These are phyloP conservation scores for Chloroclystis v-ata DNA, from an alignment of 2,888 invertebrate species.

Conservation along the genomic window DNA sequence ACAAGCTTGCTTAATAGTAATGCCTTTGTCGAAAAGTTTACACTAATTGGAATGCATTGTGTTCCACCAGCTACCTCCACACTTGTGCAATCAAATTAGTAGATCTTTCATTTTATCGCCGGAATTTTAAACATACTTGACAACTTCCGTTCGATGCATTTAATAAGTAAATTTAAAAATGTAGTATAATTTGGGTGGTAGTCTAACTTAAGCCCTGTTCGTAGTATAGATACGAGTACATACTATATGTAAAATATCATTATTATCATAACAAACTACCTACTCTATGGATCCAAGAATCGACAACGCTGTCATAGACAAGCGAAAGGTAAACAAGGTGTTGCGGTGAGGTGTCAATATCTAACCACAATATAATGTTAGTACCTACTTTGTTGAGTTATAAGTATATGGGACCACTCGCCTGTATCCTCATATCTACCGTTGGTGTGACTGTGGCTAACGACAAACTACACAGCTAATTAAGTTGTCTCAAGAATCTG, in stretches of 20 bases:
- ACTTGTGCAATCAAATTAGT: slow-evolving; percentile 50
- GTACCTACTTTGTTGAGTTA: too few species aligned
- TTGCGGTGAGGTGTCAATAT: slow-evolving; percentile 15
- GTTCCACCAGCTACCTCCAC: slow-evolving; percentile 25
- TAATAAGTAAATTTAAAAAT: too few species aligned
- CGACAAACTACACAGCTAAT: slow-evolving; percentile 15
- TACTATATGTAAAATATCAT: too few species aligned
- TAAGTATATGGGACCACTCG: too few species aligned
- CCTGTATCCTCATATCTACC: too few species aligned
- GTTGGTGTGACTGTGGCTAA: slow-evolving; percentile 12
- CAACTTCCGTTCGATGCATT: background rate
- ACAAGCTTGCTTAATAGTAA: background rate
- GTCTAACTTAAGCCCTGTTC: too few species aligned
- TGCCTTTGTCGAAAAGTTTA: slow-evolving; percentile 9
- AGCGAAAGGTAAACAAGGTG: slow-evolving; percentile 10
- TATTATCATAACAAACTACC: too few species aligned
- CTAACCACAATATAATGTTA: slow-evolving; percentile 8
- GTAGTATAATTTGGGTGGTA: too few species aligned
- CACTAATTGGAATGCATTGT: slow-evolving; percentile 26
- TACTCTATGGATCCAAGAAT: too few species aligned
- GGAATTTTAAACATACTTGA: background rate
- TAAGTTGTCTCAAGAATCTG: slow-evolving; percentile 12
- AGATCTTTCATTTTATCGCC: slow-evolving; percentile 33
- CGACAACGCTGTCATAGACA: background rate
- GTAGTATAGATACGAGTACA: too few species aligned